Base-by-base conservation (phyloP, 2,797 vertebrate species). In the Heteromormyrus szaboi region DNA sequence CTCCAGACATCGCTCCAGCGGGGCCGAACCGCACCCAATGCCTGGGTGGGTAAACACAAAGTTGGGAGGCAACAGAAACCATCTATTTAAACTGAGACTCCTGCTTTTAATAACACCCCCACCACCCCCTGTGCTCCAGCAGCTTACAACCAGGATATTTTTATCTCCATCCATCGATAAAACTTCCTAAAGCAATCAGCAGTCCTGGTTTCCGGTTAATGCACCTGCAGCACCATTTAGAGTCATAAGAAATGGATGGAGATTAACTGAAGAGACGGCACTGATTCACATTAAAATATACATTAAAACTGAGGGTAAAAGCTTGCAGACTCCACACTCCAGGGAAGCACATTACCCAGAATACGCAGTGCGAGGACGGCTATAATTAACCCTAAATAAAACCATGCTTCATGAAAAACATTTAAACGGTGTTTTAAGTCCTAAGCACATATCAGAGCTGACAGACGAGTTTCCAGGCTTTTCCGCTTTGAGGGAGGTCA, bases 1-100 rank as follows among this genome's bases (percentile, higher is more conserved):
- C 92, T 98, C 97, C 41, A 99, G 92, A 41, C 98, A 99, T 90
- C 98, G 98, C n/a, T 97, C 96, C 91, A 99, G 93, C 0, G 97
- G 95, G 4, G 97, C 97, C 3, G 96, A 96, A 88, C 99, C 99
- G 0, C 98, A 98, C 46, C 98, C 98, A 0, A 99, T 97, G 51
- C 98, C 98, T 99, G 88, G 56, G 86, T n/a, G 87, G 8, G 76
- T 14, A 87, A 6, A 54, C 25, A 12, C 33, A 86, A 59, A 44
- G 85, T 22, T 22, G 7, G n/a, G 56, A 9, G 25, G 25, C 59
- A 11, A 11, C 59, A 29, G 22, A 29, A 29, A 65, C 59, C 22
- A 29, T 65, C 8, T 4, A 65, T 65, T 65, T 65, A 65, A 29
- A 65, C 44, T 4, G 37, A 84, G 81, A 25, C 6, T 79, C 22